phyloP scores from a whole-genome alignment of 2,797 vertebrate genomes.

The Odontamblyopus rebecca region DNA sequence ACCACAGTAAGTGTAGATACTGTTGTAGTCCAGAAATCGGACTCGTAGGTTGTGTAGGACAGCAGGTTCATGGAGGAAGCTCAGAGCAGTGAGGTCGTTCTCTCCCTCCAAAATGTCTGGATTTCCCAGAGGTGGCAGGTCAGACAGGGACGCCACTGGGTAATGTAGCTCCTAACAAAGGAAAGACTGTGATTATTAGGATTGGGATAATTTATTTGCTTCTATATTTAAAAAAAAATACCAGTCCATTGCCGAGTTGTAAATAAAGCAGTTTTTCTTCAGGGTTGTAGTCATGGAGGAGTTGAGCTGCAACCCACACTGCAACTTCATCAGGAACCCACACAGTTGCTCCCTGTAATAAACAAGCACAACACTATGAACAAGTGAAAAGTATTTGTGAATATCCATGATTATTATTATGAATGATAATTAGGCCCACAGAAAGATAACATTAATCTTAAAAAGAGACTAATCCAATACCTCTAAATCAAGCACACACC shows the following conservation, averaged over 20 bases:
- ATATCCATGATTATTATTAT: neutral
- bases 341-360: constrained; percentile 72
- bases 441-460: neutral
- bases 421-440: neutral
- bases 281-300: constrained; percentile 70
- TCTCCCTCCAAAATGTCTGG: constrained; percentile 80
- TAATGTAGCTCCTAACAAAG: constrained; percentile 57
- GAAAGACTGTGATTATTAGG: neutral
- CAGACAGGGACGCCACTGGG: constrained; percentile 48
- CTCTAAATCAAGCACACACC: neutral
- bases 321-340: constrained; percentile 79
- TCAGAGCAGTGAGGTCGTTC: constrained; percentile 81
- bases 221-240: constrained; percentile 21
- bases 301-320: constrained; percentile 79
- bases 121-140: constrained; percentile 80
- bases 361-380: constrained; percentile 12
- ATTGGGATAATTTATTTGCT: neutral
- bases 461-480: neutral
- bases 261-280: constrained; percentile 70
- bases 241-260: constrained; percentile 71
- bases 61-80: constrained; percentile 81
- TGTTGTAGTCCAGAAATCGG: constrained; percentile 81
- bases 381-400: neutral
- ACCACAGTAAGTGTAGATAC: constrained; percentile 85
- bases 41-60: constrained; percentile 80